Base-by-base conservation (phyloP, 2,113 vertebrate species). In the Meleagris gallopavo region DNA sequence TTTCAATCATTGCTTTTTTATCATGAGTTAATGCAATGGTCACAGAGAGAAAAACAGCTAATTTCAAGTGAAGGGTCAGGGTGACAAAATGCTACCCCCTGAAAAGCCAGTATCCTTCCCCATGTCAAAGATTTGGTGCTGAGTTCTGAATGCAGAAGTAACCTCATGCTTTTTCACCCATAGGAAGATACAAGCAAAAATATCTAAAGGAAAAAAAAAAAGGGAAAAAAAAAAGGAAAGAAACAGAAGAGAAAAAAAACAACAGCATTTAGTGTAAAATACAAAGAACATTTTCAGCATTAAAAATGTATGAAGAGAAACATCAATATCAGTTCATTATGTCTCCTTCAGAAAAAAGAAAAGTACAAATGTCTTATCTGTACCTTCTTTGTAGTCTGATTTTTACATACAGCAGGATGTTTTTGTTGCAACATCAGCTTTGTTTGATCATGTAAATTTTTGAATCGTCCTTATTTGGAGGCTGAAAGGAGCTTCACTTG, bases 291-390 rank as follows among this genome's bases (percentile, higher is more conserved):
- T 55, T 52, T 91, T 75, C 43, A 86, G 73, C 60, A 60, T 94
- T 96, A 94, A 96, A 96, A 95, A 94, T 89, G 85, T 82, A 95
- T 55, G 41, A 73, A 79, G 40, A 83, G 55, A 90, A 82, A 89
- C 71, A 77, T 80, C 62, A 94, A 69, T 87, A 92, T 87, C 55
- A 60, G 82, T 83, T 94, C 88, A 82, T 95, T 93, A 93, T 58
- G 45, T 52, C 72, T 93, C 48, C 13, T n/a, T 90, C 43, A 79
- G 61, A 38, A 43, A 58, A 80, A 65, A 45, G 32, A 91, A 65
- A 93, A 93, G 83, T 90, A 94, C 91, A 90, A 93, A 58, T 55
- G 70, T 58, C 52, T 93, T 48, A 91, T 91, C 94, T 96, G 89
- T 94, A 85, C 71, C 81, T 91, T 81, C 50, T 77, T 89, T 95